These are phyloP conservation scores for Melanostoma mellinum DNA, from an alignment of 2,888 invertebrate species.

Conservation along the genomic window DNA sequence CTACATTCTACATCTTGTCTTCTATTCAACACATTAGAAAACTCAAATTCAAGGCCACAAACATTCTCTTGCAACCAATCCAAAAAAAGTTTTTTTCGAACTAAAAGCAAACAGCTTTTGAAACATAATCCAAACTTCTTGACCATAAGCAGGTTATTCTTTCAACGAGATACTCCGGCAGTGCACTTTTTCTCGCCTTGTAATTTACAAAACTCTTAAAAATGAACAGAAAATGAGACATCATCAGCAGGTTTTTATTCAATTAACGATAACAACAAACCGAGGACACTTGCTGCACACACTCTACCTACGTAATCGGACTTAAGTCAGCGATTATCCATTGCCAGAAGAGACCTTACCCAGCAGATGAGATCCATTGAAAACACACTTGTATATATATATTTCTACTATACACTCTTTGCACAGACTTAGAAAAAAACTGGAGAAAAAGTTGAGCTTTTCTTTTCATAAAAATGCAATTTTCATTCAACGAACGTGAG, in stretches of 20 bases:
- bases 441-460: neutral
- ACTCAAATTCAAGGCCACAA: too few relatives aligned
- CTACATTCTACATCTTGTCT: too few relatives aligned
- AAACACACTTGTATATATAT: neutral
- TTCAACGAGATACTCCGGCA: too few relatives aligned
- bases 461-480: conserved; percentile 50
- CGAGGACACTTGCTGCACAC: conserved; percentile 29
- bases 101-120: too few relatives aligned
- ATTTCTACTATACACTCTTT: neutral
- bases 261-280: conserved; percentile 57
- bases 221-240: conserved; percentile 27
- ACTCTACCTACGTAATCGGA: conserved; percentile 26
- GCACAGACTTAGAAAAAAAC: conserved; percentile 2
- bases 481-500: conserved; percentile 47
- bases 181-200: neutral
- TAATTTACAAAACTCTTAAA: conserved; percentile 13
- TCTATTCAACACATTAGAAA: too few relatives aligned
- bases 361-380: conserved; percentile 12
- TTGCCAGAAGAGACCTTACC: conserved; percentile 31
- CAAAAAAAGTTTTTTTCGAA: too few relatives aligned
- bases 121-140: too few relatives aligned
- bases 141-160: too few relatives aligned
- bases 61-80: too few relatives aligned
- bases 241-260: conserved; percentile 49
- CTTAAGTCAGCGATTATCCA: conserved; percentile 36